Conservation (phyloP, 2,888 invertebrate genomes). For the Tholera decimalis region DNA sequence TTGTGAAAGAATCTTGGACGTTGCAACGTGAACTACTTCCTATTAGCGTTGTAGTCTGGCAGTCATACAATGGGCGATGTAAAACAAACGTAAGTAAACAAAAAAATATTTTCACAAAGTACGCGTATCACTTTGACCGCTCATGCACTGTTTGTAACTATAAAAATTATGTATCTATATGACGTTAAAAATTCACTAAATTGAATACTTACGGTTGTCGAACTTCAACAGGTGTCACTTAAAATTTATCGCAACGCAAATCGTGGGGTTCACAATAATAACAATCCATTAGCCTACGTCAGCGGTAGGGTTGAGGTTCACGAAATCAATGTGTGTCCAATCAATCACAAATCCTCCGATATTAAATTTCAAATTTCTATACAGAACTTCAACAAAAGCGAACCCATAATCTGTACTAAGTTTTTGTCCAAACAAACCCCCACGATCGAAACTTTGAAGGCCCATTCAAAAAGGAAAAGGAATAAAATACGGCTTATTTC, state of each 20-base stretch:
- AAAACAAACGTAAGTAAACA: background rate
- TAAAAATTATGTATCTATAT: background rate
- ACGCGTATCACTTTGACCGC: background rate
- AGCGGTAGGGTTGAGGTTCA: constrained; percentile 45
- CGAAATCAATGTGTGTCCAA: constrained; percentile 61
- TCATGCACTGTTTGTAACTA: background rate
- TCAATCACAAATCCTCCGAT: constrained; percentile 63
- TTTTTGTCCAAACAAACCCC: constrained; percentile 78
- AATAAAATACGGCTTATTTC: constrained; percentile 90
- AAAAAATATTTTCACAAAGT: background rate
- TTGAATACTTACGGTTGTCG: background rate
- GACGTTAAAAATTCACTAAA: background rate
- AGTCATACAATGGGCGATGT: background rate
- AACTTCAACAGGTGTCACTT: constrained; percentile 1
- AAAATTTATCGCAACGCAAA: constrained; percentile 19
- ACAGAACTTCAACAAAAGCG: constrained; percentile 63
- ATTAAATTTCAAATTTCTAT: constrained; percentile 67
- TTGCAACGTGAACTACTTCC: constrained; percentile 1
- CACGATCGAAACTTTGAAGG: constrained; percentile 78
- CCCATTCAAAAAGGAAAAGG: constrained; percentile 83
- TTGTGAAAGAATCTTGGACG: constrained; percentile 40
- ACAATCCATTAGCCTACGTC: constrained; percentile 28
- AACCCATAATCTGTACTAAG: constrained; percentile 72
- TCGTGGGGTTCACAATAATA: constrained; percentile 21
- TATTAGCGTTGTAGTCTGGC: background rate